Evolutionary conservation across 2,888 invertebrate genomes (phyloP), one percentile per base, ranked within the genome.

Genomic region (Cylindroiulus punctatus): DNA sequence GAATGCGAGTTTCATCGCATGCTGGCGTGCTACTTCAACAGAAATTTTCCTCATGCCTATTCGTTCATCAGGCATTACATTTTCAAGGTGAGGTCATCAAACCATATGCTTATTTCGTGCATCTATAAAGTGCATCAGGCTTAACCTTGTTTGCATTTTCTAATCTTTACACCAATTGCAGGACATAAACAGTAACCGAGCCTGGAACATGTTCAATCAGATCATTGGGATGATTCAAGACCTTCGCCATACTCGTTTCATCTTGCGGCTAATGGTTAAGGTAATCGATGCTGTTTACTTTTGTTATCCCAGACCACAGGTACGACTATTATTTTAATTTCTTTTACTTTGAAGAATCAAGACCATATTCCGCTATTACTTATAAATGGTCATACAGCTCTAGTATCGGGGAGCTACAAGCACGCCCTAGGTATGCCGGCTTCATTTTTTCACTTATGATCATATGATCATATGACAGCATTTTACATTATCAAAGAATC

Each of bases 391-490:
- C 96, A 97, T 90, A 96, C 95, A 91, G 96, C 95, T 89, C 92
- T 97, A 65, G 93, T 95, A 84, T 94, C 96, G 57, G 96, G 97
- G 4, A 95, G 96, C 30, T 97, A 96, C 90, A 95, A 96, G 88
- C 91, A 91, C 89, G 90, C 91, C 14, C 87, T 92, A 85, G 91
- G 91, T 90, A 88, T 89, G 88, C 86, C 19, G 42, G 0, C 7
- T 40, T 42, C 26, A 81, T 22, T 4, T 10, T 22, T 82, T 10
- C n/a, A n/a, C n/a, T n/a, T n/a, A n/a, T 0, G 36, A 36, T 36
- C 36, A 7, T 36, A 36, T n/a, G n/a, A n/a, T n/a, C n/a, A n/a
- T n/a, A n/a, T n/a, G n/a, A n/a, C n/a, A n/a, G n/a, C n/a, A n/a
- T n/a, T n/a, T n/a, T n/a, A n/a, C n/a, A n/a, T n/a, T n/a, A n/a